A percentile compares a stretch with the other conserved stretches of the same genome.
These are phyloP conservation scores for Musca domestica DNA, from an alignment of 1,140 invertebrate genomes.

Conservation along the genomic window DNA sequence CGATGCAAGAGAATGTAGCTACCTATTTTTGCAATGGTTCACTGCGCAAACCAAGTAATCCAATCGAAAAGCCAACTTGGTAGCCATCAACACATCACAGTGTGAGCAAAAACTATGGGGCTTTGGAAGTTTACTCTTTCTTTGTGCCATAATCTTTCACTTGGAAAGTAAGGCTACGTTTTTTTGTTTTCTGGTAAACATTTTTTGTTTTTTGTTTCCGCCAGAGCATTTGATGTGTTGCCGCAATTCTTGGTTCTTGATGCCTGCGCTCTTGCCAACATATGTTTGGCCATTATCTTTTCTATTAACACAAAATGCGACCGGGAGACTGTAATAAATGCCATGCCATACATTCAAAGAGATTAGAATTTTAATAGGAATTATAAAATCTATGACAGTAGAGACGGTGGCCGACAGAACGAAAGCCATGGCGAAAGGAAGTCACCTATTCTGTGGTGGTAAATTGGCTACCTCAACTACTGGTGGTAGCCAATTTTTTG, in stretches of 20 bases:
- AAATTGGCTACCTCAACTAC: too few relatives aligned
- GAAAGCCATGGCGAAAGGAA: too few relatives aligned
- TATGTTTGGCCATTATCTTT: conserved; percentile 15
- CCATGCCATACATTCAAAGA: not conserved
- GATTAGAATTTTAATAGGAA: conserved; percentile 22
- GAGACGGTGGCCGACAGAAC: too few relatives aligned
- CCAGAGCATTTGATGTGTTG: too few relatives aligned
- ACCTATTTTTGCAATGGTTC: too few relatives aligned
- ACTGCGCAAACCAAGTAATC: too few relatives aligned
- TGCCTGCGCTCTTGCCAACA: not conserved
- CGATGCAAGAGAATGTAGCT: too few relatives aligned
- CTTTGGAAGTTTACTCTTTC: not conserved
- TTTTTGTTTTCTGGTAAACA: too few relatives aligned
- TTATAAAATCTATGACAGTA: conserved; percentile 13
- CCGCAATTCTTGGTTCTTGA: not conserved
- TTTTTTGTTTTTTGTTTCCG: too few relatives aligned
- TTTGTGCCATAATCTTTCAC: conserved; percentile 7
- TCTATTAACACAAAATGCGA: conserved; percentile 15
- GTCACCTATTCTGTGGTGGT: too few relatives aligned
- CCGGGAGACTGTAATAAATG: not conserved
- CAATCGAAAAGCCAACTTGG: not conserved
- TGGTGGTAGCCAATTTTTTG: too few relatives aligned
- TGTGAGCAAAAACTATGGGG: too few relatives aligned
- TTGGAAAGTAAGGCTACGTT: conserved; percentile 14
- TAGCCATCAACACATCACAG: not conserved